These are phyloP conservation scores for Ips typographus DNA, from an alignment of 1,140 invertebrate species.

Conservation along the genomic window DNA sequence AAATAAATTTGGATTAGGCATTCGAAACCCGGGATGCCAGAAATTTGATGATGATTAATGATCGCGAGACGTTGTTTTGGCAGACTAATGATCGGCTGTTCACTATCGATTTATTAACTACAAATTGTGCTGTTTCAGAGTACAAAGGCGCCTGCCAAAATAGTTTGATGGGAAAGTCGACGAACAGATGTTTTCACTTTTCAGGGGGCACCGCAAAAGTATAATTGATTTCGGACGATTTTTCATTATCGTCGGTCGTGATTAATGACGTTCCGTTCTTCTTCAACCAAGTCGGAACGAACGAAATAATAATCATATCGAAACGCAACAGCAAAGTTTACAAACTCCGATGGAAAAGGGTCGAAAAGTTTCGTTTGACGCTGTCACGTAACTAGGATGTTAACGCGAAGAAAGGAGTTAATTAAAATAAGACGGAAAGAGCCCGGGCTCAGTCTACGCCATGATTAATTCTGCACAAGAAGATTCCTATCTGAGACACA, in stretches of 20 bases:
- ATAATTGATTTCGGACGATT: conserved; percentile 6
- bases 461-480: conserved; percentile 39
- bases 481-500: conserved; percentile 40
- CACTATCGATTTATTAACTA: conserved; percentile 35
- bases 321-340: conserved; percentile 1
- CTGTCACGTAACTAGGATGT: conserved; percentile 39
- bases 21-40: background rate
- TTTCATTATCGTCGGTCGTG: too few species aligned
- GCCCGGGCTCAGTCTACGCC: conserved; percentile 31
- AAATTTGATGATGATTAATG: conserved; percentile 31
- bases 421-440: conserved; percentile 40
- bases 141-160: conserved; percentile 20
- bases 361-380: conserved; percentile 27
- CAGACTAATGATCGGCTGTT: conserved; percentile 34
- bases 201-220: background rate
- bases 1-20: conserved; percentile 7
- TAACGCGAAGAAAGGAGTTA: conserved; percentile 41
- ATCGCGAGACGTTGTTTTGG: conserved; percentile 26
- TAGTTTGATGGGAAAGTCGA: conserved; percentile 10
- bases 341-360: conserved; percentile 23
- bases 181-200: conserved; percentile 16
- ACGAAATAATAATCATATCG: too few species aligned
- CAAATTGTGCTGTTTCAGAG: conserved; percentile 26
- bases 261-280: too few species aligned
- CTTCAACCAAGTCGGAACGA: too few species aligned